phyloP scores from a whole-genome alignment of 2,797 vertebrate genomes.

The Gallirallus australis region DNA sequence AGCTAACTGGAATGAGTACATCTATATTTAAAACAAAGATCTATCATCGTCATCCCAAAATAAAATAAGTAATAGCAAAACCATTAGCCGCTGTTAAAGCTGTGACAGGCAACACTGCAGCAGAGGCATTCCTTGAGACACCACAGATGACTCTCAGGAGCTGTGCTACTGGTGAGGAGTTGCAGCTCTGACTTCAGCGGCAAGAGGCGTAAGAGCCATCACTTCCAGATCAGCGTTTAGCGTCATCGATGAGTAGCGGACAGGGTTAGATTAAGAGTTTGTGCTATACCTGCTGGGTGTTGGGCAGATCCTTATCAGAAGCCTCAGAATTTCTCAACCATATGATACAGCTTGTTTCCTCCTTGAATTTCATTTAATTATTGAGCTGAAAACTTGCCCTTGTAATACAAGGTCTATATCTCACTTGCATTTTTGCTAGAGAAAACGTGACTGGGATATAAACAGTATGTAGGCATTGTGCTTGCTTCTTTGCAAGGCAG shows the following conservation, averaged over 20 bases:
- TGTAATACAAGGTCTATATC: background rate
- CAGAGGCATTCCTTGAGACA: background rate
- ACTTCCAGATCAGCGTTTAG: background rate
- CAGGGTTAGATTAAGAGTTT: background rate
- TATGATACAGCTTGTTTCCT: background rate
- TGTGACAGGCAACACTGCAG: background rate
- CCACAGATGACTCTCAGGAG: background rate
- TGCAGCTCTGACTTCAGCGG: background rate
- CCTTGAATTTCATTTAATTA: background rate
- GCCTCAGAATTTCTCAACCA: background rate
- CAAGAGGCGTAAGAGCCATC: background rate
- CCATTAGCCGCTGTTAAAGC: slow-evolving; percentile 8
- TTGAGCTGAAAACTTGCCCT: background rate
- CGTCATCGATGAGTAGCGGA: background rate
- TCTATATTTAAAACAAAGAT: slow-evolving; percentile 61
- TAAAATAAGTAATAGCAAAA: slow-evolving; percentile 56
- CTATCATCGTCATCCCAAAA: slow-evolving; percentile 57
- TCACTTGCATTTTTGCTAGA: background rate
- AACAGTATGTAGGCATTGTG: background rate
- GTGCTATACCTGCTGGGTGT: accelerated
- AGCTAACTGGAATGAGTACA: background rate
- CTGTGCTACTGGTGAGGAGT: background rate
- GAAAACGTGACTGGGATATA: background rate
- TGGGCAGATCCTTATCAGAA: background rate
- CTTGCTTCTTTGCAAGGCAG: background rate